Evolutionary conservation across 2,797 vertebrate species (phyloP).

Genomic region (Argya squamiceps): DNA sequence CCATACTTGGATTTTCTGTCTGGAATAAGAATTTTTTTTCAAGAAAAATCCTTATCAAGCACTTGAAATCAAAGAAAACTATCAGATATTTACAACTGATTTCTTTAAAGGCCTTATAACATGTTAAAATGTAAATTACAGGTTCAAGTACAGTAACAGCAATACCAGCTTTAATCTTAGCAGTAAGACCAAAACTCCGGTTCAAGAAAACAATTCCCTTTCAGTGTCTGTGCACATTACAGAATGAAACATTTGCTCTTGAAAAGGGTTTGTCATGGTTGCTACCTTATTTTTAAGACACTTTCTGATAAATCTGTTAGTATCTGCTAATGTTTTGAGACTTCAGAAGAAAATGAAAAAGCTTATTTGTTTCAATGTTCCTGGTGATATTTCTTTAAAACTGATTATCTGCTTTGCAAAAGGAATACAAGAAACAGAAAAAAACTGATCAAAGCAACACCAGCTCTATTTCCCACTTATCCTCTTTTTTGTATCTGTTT

Average conservation of each 20-base stretch:
- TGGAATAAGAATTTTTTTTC: slow-evolving; percentile 77
- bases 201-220: not conserved
- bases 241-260: not conserved
- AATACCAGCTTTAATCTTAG: not conserved
- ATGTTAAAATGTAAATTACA: not conserved
- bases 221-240: not conserved
- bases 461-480: not conserved
- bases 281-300: not conserved
- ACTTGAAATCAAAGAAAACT: not conserved
- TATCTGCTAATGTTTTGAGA: not conserved
- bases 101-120: not conserved
- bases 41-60: slow-evolving; percentile 30
- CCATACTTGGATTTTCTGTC: slow-evolving; percentile 93
- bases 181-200: not conserved
- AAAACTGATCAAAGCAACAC: not conserved
- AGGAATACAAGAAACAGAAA: not conserved
- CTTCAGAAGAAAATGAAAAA: not conserved
- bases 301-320: not conserved
- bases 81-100: not conserved
- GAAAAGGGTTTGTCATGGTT: not conserved
- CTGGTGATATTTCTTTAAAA: not conserved
- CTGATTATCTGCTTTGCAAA: not conserved
- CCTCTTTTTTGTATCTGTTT: not conserved
- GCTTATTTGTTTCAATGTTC: not conserved
- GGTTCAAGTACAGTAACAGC: not conserved